Evolutionary conservation across 2,113 vertebrate genomes (phyloP), one percentile per base, ranked within the genome.

Genomic region (Bungarus multicinctus): DNA sequence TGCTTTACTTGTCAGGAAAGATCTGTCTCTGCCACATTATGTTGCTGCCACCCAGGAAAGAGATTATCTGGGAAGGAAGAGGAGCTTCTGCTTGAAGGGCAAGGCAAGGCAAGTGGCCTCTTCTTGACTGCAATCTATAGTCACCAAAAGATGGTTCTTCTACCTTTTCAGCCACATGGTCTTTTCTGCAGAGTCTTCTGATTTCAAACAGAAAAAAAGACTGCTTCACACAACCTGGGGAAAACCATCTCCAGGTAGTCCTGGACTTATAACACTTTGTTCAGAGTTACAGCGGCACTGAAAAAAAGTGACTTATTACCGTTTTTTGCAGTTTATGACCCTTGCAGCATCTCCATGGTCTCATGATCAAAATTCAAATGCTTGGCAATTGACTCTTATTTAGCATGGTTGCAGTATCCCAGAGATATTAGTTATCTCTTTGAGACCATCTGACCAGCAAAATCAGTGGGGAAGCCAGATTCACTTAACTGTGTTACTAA

Each of bases 1-100:
- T 93, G 94, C 95, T 87, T 89, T 39, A 90, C 81, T 87, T 95
- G 96, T 95, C 96, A 92, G 92, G 89, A 60, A 54, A 30, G 94
- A 96, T 96, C 97, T 95, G 90, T 91, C 85, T 91, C 50, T 23
- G 74, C 1, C 2, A 0, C 5, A 0, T 43, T 58, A 69, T 20
- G 4, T 64, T 7, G 85, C 93, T 93, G 25, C 92, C 86, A 74
- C 93, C 43, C 45, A 20, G 92, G 60, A 58, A 64, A 47, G n/a
- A 43, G 89, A 53, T 27, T 20, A 55, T 55, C 69, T 10, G 4
- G 39, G 23, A 20, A 57, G 90, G 64, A 18, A 89, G 25, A 57
- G 18, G 53, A 53, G 9, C 3, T 50, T 16, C 87, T 3, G 47
- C 11, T 54, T 18, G 57, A 18, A 92, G 34, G 90, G 81, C 39